phyloP scores from a whole-genome alignment of 1,140 invertebrate species.

The Drosophila arizonae region DNA sequence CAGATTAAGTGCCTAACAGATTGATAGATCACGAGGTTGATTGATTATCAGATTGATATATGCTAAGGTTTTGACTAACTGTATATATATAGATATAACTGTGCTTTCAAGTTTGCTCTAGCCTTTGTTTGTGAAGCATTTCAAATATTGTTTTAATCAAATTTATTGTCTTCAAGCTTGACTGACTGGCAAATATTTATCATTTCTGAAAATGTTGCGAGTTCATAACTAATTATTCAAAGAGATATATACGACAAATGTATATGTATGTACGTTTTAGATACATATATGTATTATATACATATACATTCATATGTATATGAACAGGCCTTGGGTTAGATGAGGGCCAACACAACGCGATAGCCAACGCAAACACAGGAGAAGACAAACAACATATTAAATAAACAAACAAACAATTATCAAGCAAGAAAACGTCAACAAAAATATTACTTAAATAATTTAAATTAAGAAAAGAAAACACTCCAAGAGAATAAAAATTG shows the following conservation, averaged over 20 bases:
- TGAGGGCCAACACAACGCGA: slow-evolving; percentile 56
- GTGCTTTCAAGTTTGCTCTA: too few species aligned
- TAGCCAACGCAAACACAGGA: slow-evolving; percentile 59
- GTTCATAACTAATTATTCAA: slow-evolving; percentile 9
- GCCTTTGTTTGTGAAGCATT: not conserved
- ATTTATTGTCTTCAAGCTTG: not conserved
- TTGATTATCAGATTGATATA: too few species aligned
- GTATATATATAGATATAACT: too few species aligned
- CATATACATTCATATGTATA: not conserved
- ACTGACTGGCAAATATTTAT: slow-evolving; percentile 5
- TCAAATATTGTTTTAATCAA: not conserved
- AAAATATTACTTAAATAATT: slow-evolving; percentile 67
- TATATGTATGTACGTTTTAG: not conserved
- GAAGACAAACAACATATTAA: slow-evolving; percentile 50
- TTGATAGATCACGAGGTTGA: too few species aligned
- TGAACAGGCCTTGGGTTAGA: slow-evolving; percentile 42
- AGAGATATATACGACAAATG: not conserved
- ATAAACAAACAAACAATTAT: slow-evolving; percentile 56
- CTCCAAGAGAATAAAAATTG: too few species aligned
- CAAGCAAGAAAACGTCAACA: slow-evolving; percentile 42
- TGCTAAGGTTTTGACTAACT: too few species aligned
- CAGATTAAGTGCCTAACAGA: too few species aligned
- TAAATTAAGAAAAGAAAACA: slow-evolving; percentile 8
- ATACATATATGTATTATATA: slow-evolving; percentile 1
- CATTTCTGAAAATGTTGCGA: slow-evolving; percentile 6